A percentile compares a stretch with the other conserved stretches of the same genome.
Evolutionary conservation across 92 coral and sea anemone genomes (phyloP).

Genomic region (Parazoanthus darwini): DNA sequence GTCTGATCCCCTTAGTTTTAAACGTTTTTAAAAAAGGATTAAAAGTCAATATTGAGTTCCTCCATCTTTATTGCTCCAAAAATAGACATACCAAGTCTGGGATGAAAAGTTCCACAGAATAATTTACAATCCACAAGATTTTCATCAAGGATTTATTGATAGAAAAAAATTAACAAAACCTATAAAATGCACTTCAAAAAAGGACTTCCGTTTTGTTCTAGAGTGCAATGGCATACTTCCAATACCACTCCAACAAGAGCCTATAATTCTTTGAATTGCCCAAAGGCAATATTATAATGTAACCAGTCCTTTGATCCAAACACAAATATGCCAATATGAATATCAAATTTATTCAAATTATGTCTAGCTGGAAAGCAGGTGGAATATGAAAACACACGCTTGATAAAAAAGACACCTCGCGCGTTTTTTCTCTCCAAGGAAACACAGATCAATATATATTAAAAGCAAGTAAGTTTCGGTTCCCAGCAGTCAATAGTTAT

Average conservation of each 20-base stretch:
- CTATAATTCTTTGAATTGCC: neutral
- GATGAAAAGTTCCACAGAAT: neutral
- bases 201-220: neutral
- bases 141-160: neutral
- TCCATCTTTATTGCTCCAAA: neutral
- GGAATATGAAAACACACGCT: constrained; percentile 17
- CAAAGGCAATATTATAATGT: neutral
- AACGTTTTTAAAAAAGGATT: too few relatives aligned
- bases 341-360: constrained; percentile 40
- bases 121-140: neutral
- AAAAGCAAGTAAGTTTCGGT: too few relatives aligned
- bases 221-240: neutral
- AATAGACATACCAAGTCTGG: neutral
- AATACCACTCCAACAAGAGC: neutral
- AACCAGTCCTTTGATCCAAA: neutral
- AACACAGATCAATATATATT: neutral
- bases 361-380: constrained; percentile 39
- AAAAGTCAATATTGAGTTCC: neutral
- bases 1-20: neutral
- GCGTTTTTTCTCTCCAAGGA: neutral
- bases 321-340: constrained; percentile 3
- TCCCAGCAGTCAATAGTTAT: too few relatives aligned
- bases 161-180: neutral
- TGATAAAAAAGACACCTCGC: neutral
- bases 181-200: neutral